Evolutionary conservation across 2,888 invertebrate genomes (phyloP).

Genomic region (Harpalus rubripes): DNA sequence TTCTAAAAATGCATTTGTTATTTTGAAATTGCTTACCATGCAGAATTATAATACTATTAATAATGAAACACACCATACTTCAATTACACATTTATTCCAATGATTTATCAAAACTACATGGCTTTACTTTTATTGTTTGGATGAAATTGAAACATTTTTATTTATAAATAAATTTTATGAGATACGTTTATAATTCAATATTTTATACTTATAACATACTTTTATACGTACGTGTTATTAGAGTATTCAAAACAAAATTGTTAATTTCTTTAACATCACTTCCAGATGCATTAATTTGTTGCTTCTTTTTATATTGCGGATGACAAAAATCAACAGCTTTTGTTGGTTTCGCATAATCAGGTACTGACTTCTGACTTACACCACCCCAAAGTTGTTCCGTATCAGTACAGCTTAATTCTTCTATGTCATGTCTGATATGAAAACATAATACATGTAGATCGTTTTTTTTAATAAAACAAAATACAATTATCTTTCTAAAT

Average conservation of each 20-base stretch:
- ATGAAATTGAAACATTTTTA: too few relatives aligned
- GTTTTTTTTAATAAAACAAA: neutral
- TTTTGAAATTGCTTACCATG: neutral
- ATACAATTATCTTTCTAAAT: neutral
- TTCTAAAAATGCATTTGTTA: neutral
- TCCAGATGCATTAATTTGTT: neutral
- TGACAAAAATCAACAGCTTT: neutral
- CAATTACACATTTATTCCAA: neutral
- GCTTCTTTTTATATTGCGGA: neutral
- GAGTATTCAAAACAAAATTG: neutral
- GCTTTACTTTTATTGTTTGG: too few relatives aligned
- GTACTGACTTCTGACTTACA: neutral
- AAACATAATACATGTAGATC: neutral
- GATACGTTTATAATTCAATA: neutral
- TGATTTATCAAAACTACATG: neutral
- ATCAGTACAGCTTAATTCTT: slow-evolving; percentile 9
- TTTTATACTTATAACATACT: neutral
- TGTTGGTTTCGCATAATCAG: neutral
- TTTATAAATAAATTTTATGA: too few relatives aligned
- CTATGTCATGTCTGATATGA: slow-evolving; percentile 3
- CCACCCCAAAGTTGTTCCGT: slow-evolving; percentile 19
- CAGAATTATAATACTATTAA: neutral
- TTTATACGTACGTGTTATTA: neutral
- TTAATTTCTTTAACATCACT: neutral
- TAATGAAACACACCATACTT: neutral